Base-by-base conservation (phyloP, 2,113 vertebrate genomes). In the Arvicanthis niloticus region DNA sequence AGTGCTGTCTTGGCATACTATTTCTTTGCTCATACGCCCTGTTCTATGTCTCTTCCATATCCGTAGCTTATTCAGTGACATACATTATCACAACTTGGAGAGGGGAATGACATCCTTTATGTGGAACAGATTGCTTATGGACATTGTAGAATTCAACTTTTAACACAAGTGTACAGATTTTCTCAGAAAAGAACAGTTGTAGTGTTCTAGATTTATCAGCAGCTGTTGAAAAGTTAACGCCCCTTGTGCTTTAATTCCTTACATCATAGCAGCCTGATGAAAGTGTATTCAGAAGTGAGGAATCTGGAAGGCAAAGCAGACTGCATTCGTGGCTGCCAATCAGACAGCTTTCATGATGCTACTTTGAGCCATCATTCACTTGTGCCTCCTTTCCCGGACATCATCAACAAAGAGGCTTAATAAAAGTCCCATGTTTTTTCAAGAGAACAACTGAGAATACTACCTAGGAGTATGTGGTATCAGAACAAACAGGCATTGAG, bases 401-500 rank as follows among this genome's bases (percentile, higher is more conserved):
- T 26, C n/a, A 56, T 45, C 16, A 53, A 42, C 68, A 81, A 97
- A 88, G 95, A 94, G 26, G 40, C 26, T 75, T 96, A 80, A 96
- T 97, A 93, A 97, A 98, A 94, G 58, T 95, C 48, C 45, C 24
- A 0, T 91, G 21, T 97, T 98, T 98, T 98, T 98, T 93, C 96
- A 95, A 97, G 11, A 72, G 84, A 97, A 62, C 97, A 95, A 96
- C 97, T 95, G 95, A 97, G 94, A 98, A 96, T 97, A 97, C 92
- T 96, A 17, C 95, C 96, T 97, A 91, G 3, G 17, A 96, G 87
- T 96, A 92, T 72, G 2, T 98, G 94, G 94, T 98, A 95, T 95
- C 91, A 98, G 97, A 98, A 97, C 97, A 98, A 98, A 98, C 96
- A 98, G 95, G 85, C 97, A 97, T 31, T 82, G 96, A 98, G 56